Conservation (phyloP, 2,113 vertebrate genomes). For the Ellobius talpinus region DNA sequence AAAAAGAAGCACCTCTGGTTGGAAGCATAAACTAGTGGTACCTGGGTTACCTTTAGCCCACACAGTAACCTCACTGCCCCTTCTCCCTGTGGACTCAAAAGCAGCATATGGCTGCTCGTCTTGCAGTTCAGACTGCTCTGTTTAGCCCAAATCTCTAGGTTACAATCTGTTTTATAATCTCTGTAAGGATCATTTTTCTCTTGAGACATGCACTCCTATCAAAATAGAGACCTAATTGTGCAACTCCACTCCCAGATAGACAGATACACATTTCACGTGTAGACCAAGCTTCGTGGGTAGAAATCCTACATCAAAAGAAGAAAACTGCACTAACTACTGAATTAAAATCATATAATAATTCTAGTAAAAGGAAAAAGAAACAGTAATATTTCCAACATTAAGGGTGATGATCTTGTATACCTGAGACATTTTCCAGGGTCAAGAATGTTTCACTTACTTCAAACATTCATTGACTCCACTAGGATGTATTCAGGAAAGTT, state of each 20-base stretch:
- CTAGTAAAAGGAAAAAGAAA: background rate
- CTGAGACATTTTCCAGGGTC: background rate
- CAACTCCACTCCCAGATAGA: slow-evolving; percentile 23
- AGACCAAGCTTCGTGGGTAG: background rate
- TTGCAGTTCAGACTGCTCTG: slow-evolving; percentile 11
- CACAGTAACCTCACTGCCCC: background rate
- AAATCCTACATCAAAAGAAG: slow-evolving; percentile 44
- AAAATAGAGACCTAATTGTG: slow-evolving; percentile 34
- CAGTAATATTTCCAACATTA: background rate
- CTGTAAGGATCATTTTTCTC: slow-evolving; percentile 67
- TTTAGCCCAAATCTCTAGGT: slow-evolving; percentile 53
- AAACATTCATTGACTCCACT: slow-evolving; percentile 14
- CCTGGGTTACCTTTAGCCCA: slow-evolving; percentile 42
- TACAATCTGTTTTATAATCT: slow-evolving; percentile 71
- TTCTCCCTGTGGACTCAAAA: slow-evolving; percentile 22
- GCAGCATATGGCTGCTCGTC: slow-evolving; percentile 52
- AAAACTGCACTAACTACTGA: slow-evolving; percentile 32
- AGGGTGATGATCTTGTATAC: background rate
- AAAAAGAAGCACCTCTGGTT: background rate
- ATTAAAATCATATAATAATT: slow-evolving; percentile 37
- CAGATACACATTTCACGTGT: background rate
- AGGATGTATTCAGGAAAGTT: slow-evolving; percentile 17
- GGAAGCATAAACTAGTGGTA: background rate
- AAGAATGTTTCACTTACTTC: background rate
- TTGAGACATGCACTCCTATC: slow-evolving; percentile 27